Evolutionary conservation across 2,113 vertebrate species (phyloP), one percentile per base, ranked within the genome.

Genomic region (Hiodon alosoides): DNA sequence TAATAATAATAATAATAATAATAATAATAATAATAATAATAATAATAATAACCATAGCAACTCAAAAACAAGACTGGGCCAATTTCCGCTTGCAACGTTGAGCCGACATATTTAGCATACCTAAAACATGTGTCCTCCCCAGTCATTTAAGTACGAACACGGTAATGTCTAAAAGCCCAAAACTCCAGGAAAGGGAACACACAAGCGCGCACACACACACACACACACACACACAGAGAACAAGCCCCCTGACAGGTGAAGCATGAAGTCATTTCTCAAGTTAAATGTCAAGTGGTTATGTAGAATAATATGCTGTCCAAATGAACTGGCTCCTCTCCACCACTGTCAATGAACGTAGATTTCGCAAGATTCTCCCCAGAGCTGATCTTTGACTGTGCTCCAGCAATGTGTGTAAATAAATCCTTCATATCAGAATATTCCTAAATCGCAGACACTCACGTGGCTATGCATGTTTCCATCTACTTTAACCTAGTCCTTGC

Each of bases 271-370:
- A 95, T 98, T 96, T 96, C 92, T 98, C 95, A 96, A 94, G 93
- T 95, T 94, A 97, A 97, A 97, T 98, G 96, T 94, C 95, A 97
- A 94, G 93, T 93, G 93, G 94, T 95, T 94, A 94, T 94, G 93
- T 93, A 93, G 93, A 92, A 93, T 94, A 95, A 95, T 93, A 94
- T 94, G 94, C 93, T 91, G 93, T 94, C 93, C 93, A 92, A 95
- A 94, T 95, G 93, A 96, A 98, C 93, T 92, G 93, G 89, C 92
- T 94, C 90, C 90, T 88, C 62, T 91, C 90, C 93, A 89, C 90
- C 88, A 85, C 90, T 93, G 94, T 94, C 93, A 92, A 90, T 89
- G 91, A 89, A 90, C 85, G 60, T 48, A 57, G 11, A 59, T 71
- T 48, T 47, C 11, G 51, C 52, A 68, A 68, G 48, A 7, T 54